Percentiles rank a stretch among this genome's conserved stretches.
phyloP scores from a whole-genome alignment of 2,113 vertebrate species.

The Globicephala melas region DNA sequence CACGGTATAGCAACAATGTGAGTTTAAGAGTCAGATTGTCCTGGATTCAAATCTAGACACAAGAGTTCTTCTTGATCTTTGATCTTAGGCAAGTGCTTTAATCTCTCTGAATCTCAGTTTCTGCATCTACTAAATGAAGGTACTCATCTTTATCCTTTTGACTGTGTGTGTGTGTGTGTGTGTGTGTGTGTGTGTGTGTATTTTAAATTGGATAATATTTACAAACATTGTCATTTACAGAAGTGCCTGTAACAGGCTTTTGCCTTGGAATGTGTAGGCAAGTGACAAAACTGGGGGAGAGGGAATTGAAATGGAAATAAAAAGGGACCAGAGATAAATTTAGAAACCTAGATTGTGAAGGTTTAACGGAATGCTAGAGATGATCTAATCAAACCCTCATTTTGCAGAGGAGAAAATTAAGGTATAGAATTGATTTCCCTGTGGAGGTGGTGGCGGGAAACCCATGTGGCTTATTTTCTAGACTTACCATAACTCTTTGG shows the following conservation, averaged over 20 bases:
- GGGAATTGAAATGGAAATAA: neutral
- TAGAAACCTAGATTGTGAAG: neutral
- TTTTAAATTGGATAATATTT: neutral
- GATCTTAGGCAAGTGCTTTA: neutral
- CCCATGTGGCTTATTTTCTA: neutral
- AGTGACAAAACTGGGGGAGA: neutral
- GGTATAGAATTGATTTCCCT: neutral
- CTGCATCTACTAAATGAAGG: neutral
- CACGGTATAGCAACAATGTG: neutral
- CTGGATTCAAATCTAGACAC: neutral
- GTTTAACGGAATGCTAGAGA: neutral
- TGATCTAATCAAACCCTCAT: neutral
- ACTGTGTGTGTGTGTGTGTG: neutral
- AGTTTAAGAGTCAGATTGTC: neutral
- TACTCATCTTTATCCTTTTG: neutral
- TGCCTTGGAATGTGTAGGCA: neutral
- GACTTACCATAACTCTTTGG: neutral
- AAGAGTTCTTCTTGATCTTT: neutral
- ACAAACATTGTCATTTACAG: neutral
- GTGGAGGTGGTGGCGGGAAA: neutral
- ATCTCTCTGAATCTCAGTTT: neutral
- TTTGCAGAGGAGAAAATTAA: neutral
- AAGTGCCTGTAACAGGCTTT: neutral
- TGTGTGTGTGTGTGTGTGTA: neutral
- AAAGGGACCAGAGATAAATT: neutral